These are phyloP conservation scores for Aphyosemion australe DNA, from an alignment of 2,113 vertebrate genomes.

Conservation along the genomic window DNA sequence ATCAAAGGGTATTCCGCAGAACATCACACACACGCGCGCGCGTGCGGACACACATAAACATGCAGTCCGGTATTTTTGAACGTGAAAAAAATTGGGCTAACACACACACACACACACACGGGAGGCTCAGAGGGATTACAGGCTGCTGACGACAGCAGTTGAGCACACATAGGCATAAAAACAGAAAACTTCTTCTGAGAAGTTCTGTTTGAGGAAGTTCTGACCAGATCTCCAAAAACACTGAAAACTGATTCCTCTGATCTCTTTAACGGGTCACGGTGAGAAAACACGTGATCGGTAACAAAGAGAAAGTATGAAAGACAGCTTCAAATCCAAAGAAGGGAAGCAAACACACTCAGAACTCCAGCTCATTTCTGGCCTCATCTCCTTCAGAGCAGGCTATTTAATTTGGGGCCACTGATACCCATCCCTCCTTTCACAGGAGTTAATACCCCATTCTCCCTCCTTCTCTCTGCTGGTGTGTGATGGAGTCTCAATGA, in stretches of 20 bases:
- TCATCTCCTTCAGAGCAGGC: slow-evolving; percentile 62
- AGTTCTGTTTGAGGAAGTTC: slow-evolving; percentile 69
- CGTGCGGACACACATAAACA: slow-evolving; percentile 84
- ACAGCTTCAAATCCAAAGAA: slow-evolving; percentile 1
- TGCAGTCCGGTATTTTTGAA: slow-evolving; percentile 87
- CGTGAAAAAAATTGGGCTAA: slow-evolving; percentile 65
- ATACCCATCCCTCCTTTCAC: slow-evolving; percentile 67
- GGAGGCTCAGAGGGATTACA: slow-evolving; percentile 96
- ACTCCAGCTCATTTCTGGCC: slow-evolving; percentile 55
- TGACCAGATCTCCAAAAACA: slow-evolving; percentile 44
- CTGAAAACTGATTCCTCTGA: slow-evolving; percentile 12
- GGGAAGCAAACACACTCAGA: slow-evolving; percentile 32
- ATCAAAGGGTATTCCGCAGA: slow-evolving; percentile 94
- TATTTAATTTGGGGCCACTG: slow-evolving; percentile 65
- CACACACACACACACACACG: slow-evolving; percentile 62
- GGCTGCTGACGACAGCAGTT: slow-evolving; percentile 96
- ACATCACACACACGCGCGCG: slow-evolving; percentile 88
- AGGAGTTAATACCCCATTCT: slow-evolving; percentile 73
- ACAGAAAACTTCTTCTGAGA: slow-evolving; percentile 69
- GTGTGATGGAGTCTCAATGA: slow-evolving; percentile 73
- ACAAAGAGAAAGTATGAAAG: not conserved
- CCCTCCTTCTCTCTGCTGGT: slow-evolving; percentile 52
- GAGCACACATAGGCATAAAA: slow-evolving; percentile 76
- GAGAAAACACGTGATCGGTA: not conserved
- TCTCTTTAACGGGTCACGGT: not conserved